These are phyloP conservation scores for Caerostris extrusa DNA, from an alignment of 1,140 invertebrate genomes.

Conservation along the genomic window DNA sequence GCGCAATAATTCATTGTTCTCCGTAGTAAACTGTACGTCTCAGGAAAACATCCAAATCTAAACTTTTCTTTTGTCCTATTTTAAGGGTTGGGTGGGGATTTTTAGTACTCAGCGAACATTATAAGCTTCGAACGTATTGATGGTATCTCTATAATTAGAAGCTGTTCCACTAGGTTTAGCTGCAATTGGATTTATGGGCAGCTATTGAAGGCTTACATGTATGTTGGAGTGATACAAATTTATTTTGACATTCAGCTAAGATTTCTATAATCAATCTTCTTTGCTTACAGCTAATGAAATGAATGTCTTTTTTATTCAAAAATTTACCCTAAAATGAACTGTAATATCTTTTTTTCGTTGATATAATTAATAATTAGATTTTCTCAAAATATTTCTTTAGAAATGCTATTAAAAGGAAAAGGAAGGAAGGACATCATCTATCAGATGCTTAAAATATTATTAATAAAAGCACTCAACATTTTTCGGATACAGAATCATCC, in stretches of 20 bases:
- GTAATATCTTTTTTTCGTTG: too few relatives aligned
- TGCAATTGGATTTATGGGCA: not conserved
- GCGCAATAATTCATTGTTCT: not conserved
- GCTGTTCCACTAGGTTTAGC: slow-evolving; percentile 38
- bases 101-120: not conserved
- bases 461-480: too few relatives aligned
- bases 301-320: too few relatives aligned
- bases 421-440: too few relatives aligned
- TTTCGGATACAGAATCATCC: too few relatives aligned
- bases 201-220: not conserved
- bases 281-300: too few relatives aligned
- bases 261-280: too few relatives aligned
- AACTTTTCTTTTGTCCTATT: slow-evolving; percentile 43
- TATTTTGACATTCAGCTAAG: not conserved
- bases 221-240: not conserved
- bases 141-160: slow-evolving; percentile 54
- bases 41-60: not conserved
- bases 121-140: not conserved
- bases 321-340: too few relatives aligned
- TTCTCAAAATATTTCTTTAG: too few relatives aligned
- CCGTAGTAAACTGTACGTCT: not conserved
- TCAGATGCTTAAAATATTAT: too few relatives aligned
- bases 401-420: too few relatives aligned
- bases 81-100: not conserved
- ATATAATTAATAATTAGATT: too few relatives aligned